phyloP scores from a whole-genome alignment of 2,113 vertebrate genomes.

The Machaerirhynchus nigripectus region DNA sequence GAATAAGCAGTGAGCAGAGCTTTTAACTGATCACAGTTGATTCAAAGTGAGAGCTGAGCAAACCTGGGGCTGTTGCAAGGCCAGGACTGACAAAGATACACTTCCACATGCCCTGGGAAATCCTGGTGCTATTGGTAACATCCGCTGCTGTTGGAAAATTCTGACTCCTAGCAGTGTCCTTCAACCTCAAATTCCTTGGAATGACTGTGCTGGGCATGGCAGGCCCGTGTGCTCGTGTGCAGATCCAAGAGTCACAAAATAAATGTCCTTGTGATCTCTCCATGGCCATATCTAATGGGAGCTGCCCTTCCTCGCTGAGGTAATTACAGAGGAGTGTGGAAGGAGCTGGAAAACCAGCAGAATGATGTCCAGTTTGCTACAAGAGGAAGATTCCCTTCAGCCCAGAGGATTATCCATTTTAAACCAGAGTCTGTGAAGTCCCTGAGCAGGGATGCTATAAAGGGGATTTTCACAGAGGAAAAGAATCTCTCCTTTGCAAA shows the following conservation, averaged over 20 bases:
- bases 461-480: neutral
- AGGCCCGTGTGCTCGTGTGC: accelerated
- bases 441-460: neutral
- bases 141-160: neutral
- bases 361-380: neutral
- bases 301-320: neutral
- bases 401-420: neutral
- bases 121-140: neutral
- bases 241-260: accelerated
- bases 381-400: neutral
- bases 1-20: neutral
- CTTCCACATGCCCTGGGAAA: neutral
- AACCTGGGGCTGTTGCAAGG: neutral
- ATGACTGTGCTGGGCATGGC: neutral
- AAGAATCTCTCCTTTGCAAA: neutral
- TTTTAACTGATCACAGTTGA: neutral
- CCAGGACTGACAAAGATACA: neutral
- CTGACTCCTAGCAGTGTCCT: neutral
- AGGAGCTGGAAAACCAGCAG: neutral
- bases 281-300: accelerated
- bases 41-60: neutral
- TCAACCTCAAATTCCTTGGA: neutral
- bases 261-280: accelerated
- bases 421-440: neutral
- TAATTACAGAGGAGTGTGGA: neutral